Conservation (phyloP, 2,888 invertebrate genomes). For the Villa cingulata region DNA sequence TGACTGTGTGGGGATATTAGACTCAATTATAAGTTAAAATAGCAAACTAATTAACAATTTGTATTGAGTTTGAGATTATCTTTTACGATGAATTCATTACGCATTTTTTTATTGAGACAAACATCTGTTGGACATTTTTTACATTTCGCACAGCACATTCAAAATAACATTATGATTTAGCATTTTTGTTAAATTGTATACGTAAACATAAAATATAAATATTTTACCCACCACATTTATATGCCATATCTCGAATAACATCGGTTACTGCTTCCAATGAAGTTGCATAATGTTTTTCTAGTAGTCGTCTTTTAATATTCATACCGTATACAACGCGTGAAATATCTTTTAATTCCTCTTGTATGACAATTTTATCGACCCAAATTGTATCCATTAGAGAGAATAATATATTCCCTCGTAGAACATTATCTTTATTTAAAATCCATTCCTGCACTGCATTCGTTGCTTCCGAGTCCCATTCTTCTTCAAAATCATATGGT, state of each 20-base stretch:
- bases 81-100: too few relatives aligned
- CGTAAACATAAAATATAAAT: too few relatives aligned
- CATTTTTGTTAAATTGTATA: too few relatives aligned
- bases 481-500: constrained; percentile 42
- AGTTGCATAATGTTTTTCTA: constrained; percentile 10
- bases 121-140: too few relatives aligned
- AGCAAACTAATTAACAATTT: too few relatives aligned
- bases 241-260: constrained; percentile 6
- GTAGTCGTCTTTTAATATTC: constrained; percentile 8
- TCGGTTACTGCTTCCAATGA: neutral
- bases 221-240: constrained; percentile 5
- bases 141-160: too few relatives aligned
- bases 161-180: too few relatives aligned
- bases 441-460: constrained; percentile 33
- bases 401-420: constrained; percentile 25
- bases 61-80: too few relatives aligned
- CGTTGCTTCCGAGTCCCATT: constrained; percentile 40
- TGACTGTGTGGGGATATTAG: too few relatives aligned
- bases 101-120: too few relatives aligned
- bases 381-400: constrained; percentile 22
- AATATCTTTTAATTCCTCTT: constrained; percentile 19
- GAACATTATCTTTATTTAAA: constrained; percentile 18
- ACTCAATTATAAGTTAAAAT: too few relatives aligned
- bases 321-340: constrained; percentile 6
- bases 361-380: constrained; percentile 22